phyloP scores from a whole-genome alignment of 2,888 invertebrate species.

The Bhutanitis thaidina region DNA sequence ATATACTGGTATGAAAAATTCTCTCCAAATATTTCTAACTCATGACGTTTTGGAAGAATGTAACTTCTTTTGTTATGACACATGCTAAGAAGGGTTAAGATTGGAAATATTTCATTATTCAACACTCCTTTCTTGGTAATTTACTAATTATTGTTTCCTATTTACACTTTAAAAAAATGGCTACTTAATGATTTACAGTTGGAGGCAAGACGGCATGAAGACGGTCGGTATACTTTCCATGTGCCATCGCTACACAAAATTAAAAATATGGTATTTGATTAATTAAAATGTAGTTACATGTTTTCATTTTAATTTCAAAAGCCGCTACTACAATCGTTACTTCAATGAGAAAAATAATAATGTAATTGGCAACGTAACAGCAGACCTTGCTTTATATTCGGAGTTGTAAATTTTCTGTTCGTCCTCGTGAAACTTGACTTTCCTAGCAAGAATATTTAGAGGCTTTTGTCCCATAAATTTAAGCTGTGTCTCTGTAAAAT shows the following conservation, averaged over 20 bases:
- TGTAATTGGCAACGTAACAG: slow-evolving; percentile 2
- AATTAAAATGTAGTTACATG: slow-evolving; percentile 11
- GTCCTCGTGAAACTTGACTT: slow-evolving; percentile 42
- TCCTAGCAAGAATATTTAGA: slow-evolving; percentile 51
- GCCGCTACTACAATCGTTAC: background rate
- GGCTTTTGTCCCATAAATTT: slow-evolving; percentile 46
- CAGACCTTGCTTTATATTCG: background rate
- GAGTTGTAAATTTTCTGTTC: slow-evolving; percentile 6
- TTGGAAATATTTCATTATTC: too few relatives aligned
- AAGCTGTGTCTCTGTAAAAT: slow-evolving; percentile 51
- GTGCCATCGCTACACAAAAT: slow-evolving; percentile 50
- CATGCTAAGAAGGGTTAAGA: too few relatives aligned
- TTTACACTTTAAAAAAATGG: background rate
- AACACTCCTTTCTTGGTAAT: too few relatives aligned
- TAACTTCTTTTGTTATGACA: too few relatives aligned
- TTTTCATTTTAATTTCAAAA: background rate
- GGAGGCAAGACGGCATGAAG: slow-evolving; percentile 45
- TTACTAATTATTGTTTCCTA: background rate
- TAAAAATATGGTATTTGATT: slow-evolving; percentile 32
- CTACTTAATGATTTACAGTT: slow-evolving; percentile 41
- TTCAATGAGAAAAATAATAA: slow-evolving; percentile 9
- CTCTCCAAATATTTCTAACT: background rate
- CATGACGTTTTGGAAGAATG: too few relatives aligned
- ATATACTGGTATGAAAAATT: slow-evolving; percentile 40
- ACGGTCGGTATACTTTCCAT: slow-evolving; percentile 55